These are phyloP conservation scores for Gymnorhina tibicen DNA, from an alignment of 2,113 vertebrate species.

Conservation along the genomic window DNA sequence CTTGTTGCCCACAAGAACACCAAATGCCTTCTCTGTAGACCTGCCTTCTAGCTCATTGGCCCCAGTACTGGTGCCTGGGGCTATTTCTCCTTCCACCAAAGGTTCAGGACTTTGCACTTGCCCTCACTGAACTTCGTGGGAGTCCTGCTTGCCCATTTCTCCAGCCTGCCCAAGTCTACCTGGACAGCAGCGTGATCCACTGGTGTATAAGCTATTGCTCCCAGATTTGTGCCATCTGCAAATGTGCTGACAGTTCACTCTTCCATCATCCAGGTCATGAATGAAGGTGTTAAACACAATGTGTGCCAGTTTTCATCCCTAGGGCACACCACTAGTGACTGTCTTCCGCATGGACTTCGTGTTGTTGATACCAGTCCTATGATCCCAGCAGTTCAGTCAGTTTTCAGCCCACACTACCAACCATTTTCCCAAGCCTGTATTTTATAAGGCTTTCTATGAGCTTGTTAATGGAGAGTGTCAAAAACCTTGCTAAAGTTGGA, in stretches of 20 bases:
- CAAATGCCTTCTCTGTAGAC: not conserved
- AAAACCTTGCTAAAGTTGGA: not conserved
- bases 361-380: not conserved
- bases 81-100: not conserved
- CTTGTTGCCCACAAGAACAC: not conserved
- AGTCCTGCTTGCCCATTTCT: not conserved
- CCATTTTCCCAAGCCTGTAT: not conserved
- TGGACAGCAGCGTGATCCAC: rapidly evolving
- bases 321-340: not conserved
- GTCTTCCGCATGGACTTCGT: not conserved
- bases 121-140: not conserved
- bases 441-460: not conserved
- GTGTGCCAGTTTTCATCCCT: not conserved
- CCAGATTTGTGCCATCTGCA: not conserved
- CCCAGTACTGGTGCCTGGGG: not conserved
- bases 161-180: not conserved
- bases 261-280: not conserved
- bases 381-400: not conserved
- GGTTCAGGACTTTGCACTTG: not conserved
- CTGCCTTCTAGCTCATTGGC: not conserved
- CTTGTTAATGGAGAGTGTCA: not conserved
- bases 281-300: not conserved
- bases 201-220: not conserved
- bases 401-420: not conserved
- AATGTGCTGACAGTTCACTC: not conserved